phyloP scores from a whole-genome alignment of 2,797 vertebrate genomes.

The Sternarchorhynchus goeldii region DNA sequence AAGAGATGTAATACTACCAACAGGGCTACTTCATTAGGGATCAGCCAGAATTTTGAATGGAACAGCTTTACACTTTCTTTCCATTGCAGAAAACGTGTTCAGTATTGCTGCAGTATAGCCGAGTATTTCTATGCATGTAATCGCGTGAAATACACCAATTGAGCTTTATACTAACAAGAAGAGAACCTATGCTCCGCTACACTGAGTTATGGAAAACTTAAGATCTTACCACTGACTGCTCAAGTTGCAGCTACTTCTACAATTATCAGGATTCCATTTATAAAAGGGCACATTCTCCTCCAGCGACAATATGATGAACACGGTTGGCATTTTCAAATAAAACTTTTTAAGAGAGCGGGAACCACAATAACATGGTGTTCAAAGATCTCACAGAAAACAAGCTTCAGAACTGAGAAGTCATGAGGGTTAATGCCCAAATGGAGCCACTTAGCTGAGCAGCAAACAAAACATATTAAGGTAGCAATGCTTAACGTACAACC shows the following conservation, averaged over 20 bases:
- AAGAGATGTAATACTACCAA: conserved; percentile 47
- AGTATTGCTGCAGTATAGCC: no score
- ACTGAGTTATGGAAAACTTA: neutral
- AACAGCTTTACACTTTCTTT: neutral
- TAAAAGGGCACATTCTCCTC: neutral
- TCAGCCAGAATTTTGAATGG: neutral
- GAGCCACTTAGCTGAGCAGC: neutral
- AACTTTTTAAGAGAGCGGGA: no score
- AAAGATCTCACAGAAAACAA: no score
- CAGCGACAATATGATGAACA: neutral
- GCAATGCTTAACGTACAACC: neutral
- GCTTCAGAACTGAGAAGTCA: no score
- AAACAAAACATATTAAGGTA: neutral
- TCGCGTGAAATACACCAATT: neutral
- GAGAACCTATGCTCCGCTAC: no score
- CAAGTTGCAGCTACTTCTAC: neutral
- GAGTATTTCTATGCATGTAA: neutral
- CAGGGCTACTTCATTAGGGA: conserved; percentile 1
- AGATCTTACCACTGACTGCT: no score
- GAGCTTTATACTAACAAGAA: neutral
- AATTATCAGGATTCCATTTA: neutral
- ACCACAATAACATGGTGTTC: no score
- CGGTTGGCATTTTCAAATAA: neutral
- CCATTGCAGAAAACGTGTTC: neutral
- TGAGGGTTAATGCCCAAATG: neutral